Evolutionary conservation across 2,888 invertebrate genomes (phyloP), one percentile per base, ranked within the genome.

Genomic region (Acanthosepion esculentum): DNA sequence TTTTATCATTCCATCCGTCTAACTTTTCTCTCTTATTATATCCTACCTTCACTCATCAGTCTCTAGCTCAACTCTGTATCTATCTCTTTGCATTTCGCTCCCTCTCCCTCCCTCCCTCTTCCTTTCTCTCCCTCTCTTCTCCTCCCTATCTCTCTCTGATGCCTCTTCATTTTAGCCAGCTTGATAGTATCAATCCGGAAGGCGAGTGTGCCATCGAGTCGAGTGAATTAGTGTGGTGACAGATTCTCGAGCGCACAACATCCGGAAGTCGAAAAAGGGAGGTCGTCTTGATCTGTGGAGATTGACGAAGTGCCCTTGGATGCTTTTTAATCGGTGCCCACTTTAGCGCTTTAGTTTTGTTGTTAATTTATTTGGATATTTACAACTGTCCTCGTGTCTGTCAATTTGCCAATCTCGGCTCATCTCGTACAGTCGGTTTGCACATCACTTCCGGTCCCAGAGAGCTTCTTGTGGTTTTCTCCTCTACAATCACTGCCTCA

Each of bases 241-340:
- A 33, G 78, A 78, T 78, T 78, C 18, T 78, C 15, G 15, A n/a
- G 78, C 78, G 78, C 33, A 78, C 78, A 78, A 78, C n/a, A 15
- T 78, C 78, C 78, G 78, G 78, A 78, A 78, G 78, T 78, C 33
- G 78, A 78, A n/a, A 78, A 78, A 78, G n/a, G 78, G n/a, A 78
- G 78, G 33, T 33, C 78, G 78, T 78, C 78, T 78, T 78, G 78
- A 78, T 78, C 78, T 78, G 78, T 10, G 12, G 78, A 78, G 10
- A n/a, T 78, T n/a, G 78, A 78, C n/a, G 33, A 78, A 78, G 78
- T 7, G 78, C 15, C 33, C 15, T n/a, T 33, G 10, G n/a, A n/a
- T 78, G n/a, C 78, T 15, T 78, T 78, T 78, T 78, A 78, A 78
- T 33, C 78, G 78, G n/a, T 15, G n/a, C n/a, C 78, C 78, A 78